These are phyloP conservation scores for Elmis aenea DNA, from an alignment of 2,888 invertebrate species.

Conservation along the genomic window DNA sequence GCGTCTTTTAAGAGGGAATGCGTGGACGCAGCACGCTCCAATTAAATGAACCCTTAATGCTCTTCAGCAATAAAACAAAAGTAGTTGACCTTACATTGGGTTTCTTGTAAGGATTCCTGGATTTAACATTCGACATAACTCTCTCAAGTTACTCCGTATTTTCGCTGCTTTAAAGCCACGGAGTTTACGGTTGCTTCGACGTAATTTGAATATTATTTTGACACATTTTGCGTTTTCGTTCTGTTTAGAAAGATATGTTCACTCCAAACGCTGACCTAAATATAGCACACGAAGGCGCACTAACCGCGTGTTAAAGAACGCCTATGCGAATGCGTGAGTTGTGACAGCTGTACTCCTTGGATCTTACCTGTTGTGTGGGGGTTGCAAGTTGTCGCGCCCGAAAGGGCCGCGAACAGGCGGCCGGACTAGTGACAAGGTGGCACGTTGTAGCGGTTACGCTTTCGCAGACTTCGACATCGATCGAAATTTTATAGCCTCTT, in stretches of 20 bases:
- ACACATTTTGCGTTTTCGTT: too few relatives aligned
- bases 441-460: conserved; percentile 32
- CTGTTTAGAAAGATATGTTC: too few relatives aligned
- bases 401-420: conserved; percentile 29
- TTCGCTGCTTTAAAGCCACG: too few relatives aligned
- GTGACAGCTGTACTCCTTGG: too few relatives aligned
- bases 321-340: conserved; percentile 1
- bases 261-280: too few relatives aligned
- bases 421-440: conserved; percentile 34
- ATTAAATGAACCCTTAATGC: conserved; percentile 12
- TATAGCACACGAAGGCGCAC: too few relatives aligned
- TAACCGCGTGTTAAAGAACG: conserved; percentile 2
- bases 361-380: conserved; percentile 39
- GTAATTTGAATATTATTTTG: too few relatives aligned
- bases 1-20: conserved; percentile 20
- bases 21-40: conserved; percentile 19
- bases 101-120: conserved; percentile 6
- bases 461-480: conserved; percentile 40
- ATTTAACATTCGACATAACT: conserved; percentile 7
- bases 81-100: conserved; percentile 8
- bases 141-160: too few relatives aligned
- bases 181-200: too few relatives aligned
- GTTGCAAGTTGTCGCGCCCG: conserved; percentile 21
- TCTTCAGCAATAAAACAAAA: conserved; percentile 7
- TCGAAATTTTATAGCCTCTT: conserved; percentile 30